Evolutionary conservation across 2,113 vertebrate species (phyloP), one percentile per base, ranked within the genome.

Genomic region (Seriola aureovittata): DNA sequence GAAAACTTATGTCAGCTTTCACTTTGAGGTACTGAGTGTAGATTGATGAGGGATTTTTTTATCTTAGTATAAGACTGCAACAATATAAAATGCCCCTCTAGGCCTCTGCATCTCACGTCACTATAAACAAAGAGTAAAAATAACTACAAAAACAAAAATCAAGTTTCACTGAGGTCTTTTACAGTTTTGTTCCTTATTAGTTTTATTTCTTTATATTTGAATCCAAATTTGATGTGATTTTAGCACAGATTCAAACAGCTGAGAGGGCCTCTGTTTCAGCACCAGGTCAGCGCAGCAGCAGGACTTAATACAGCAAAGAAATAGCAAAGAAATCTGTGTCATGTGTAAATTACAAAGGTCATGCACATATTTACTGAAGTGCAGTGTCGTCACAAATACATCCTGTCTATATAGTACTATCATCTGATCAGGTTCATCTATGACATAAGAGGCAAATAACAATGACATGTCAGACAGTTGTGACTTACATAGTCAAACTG

Each of bases 281-380:
- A 17, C 54, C 38, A 70, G 32, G 34, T 60, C 36, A 48, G n/a
- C 57, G 32, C 8, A 9, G 21, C 34, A 50, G 50, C 34, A 44
- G 32, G 42, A 4, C 34, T 44, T 67, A 34, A 13, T 14, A 44
- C 2, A 36, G 7, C 50, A 68, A 29, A 29, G 25, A 29, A 25
- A 25, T 25, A 25, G 25, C 19, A 9, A 8, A 5, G 32, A 80
- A 57, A 50, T 8, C 0, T 75, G 60, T 19, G 25, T n/a, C 36
- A 16, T 55, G 11, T 17, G 17, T 62, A 44, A 19, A 25, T 58
- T 19, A 12, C 63, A 84, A 67, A 80, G 59, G 42, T 80, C 8
- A 9, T 52, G 21, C 29, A 29, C 13, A 78, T 65, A 54, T 60
- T 77, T 36, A 64, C 63, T 76, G 32, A 84, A 12, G n/a, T 54